Base-by-base conservation (phyloP, 2,888 invertebrate species). In the Tetanocera ferruginea region DNA sequence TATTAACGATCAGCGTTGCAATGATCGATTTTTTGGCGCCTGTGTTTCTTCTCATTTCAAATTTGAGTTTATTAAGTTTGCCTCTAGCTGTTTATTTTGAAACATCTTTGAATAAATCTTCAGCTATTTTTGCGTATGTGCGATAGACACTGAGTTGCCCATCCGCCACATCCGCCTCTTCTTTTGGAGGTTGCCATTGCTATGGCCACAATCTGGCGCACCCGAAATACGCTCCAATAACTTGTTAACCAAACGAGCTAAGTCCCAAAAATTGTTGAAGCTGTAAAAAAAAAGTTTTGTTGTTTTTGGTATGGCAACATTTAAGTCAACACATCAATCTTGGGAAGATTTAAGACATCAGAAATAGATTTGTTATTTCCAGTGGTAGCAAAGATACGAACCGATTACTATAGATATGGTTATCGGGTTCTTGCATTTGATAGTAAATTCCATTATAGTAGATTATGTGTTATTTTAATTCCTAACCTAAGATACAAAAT, bases 91-190 rank as follows among this genome's bases (percentile, higher is more conserved):
- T 74, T 51, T 77, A 77, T 77, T 77, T 77, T 55, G 55, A 67
- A 62, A 76, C 28, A 72, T 77, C 66, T 76, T 71, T 52, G 23
- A 60, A 14, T 23, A n/a, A 23, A 23, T 57, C 60, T 72, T 19
- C 19, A 49, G 1, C 17, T 6, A 28, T 72, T 34, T 34, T 17
- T 55, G 71, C 34, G 60, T 60, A 60, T 19, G 19, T 31, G 17
- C 2, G n/a, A 57, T 55, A 72, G 60, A 72, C 57, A 23, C 34
- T 37, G 11, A 57, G 52, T 37, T 37, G 19, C 69, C 28, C 69
- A 69, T 49, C 57, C 57, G 72, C 70, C 76, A 71, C 76, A 62
- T 70, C 62, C 76, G 76, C 70, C 69, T 76, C 71, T 76, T 76
- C 52, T 31, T 31, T 70, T 57, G 43, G 31, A 19, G 19, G 19